Evolutionary conservation across 1,140 invertebrate species (phyloP), one percentile per base, ranked within the genome.

Genomic region (Caligus rogercresseyi): DNA sequence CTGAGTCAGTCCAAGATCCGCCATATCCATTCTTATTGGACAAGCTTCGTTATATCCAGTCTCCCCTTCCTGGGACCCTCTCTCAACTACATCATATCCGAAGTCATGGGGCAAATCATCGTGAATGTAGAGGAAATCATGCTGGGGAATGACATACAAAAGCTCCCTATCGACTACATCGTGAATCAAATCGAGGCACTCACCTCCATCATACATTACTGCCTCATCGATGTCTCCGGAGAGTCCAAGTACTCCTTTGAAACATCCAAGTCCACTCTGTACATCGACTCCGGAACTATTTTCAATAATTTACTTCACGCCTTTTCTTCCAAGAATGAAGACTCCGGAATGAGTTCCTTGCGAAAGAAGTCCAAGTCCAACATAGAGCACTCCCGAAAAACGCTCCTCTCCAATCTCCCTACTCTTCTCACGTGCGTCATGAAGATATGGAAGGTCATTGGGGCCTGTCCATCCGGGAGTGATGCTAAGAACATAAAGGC

Each of bases 151-250:
- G 19, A 25, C 23, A 25, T 1, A 18, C 25, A 25, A n/a, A 25
- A 52, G 31, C 53, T 64, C n/a, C 64, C 24, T 13, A 25, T 21
- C 14, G 87, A 91, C 74, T 89, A 91, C 71, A 78, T 85, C 0
- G 77, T 88, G 0, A 85, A 79, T 0, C 79, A 87, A 70, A 71
- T 92, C 61, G 86, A 91, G 74, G 84, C 85, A 0, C 71, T 92
- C 59, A 89, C 86, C 0, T 83, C 86, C 31, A 73, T 92, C 3
- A 81, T 85, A 67, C 88, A 92, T 72, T 90, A 87, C 72, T 90
- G 87, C 68, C 73, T 92, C 15, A 23, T 31, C 18, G 21, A 11
- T 23, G 66, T 20, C 51, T 24, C 63, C 7, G 13, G n/a, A 55
- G 3, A 11, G 54, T 19, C 21, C 61, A 25, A 60, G 61, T 25